Percentiles rank a stretch among this genome's conserved stretches.
Conservation (phyloP, 2,113 vertebrate genomes). For the Muntiacus muntjak region DNA sequence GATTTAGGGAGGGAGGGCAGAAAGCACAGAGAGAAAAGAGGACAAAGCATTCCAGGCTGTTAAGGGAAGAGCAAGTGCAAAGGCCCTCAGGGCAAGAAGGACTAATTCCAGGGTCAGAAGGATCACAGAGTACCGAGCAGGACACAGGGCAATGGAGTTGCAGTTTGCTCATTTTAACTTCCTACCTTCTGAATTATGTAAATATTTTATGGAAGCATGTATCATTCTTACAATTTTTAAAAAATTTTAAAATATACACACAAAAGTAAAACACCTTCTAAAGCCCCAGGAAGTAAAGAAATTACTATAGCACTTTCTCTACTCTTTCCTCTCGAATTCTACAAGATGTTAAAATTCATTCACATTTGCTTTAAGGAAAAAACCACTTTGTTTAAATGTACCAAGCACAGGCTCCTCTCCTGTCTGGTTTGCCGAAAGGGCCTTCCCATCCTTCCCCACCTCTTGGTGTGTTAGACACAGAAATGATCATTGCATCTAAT, state of each 20-base stretch:
- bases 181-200: neutral
- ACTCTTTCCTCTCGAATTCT: neutral
- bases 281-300: neutral
- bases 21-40: neutral
- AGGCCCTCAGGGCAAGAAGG: neutral
- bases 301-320: neutral
- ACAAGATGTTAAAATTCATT: neutral
- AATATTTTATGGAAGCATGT: neutral
- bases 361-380: neutral
- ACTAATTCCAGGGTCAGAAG: neutral
- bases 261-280: neutral
- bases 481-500: neutral
- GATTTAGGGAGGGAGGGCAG: neutral
- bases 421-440: neutral
- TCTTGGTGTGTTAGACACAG: neutral
- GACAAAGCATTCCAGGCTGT: neutral
- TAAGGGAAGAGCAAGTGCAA: neutral
- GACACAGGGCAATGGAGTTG: neutral
- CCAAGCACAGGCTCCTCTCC: constrained; percentile 44
- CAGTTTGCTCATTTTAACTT: neutral
- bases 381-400: neutral
- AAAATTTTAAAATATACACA: neutral
- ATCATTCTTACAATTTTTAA: neutral
- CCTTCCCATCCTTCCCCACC: rapidly evolving
- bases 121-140: rapidly evolving